These are phyloP conservation scores for Lamprotornis superbus DNA, from an alignment of 2,113 vertebrate genomes.

Conservation along the genomic window DNA sequence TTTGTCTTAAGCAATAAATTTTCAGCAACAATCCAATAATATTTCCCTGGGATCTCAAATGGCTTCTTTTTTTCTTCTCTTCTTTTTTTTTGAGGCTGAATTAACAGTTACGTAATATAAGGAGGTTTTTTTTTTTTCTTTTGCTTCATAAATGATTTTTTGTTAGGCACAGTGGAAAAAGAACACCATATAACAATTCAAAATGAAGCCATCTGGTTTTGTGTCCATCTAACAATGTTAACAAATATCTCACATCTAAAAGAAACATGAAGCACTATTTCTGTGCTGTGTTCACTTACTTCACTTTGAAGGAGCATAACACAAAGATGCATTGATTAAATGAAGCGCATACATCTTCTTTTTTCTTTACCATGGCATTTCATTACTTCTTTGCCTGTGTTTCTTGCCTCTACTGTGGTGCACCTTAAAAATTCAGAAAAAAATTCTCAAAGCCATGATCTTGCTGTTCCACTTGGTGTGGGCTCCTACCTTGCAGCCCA, in stretches of 20 bases:
- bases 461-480: neutral
- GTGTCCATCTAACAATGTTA: constrained; percentile 22
- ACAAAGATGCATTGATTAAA: neutral
- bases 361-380: neutral
- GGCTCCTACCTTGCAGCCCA: neutral
- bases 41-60: constrained; percentile 15
- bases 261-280: neutral
- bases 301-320: neutral
- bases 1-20: constrained; percentile 54
- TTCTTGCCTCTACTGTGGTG: neutral
- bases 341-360: neutral
- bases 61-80: neutral
- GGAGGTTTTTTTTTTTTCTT: neutral
- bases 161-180: constrained; percentile 51
- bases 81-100: neutral
- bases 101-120: constrained; percentile 36
- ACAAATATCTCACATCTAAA: neutral
- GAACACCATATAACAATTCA: constrained; percentile 9
- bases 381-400: neutral
- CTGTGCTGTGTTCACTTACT: neutral
- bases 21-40: constrained; percentile 33
- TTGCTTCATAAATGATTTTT: constrained; percentile 33
- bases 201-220: constrained; percentile 50
- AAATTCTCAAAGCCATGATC: neutral
- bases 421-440: neutral